Evolutionary conservation across 2,113 vertebrate species (phyloP), one percentile per base, ranked within the genome.

Genomic region (Oncorhynchus nerka): DNA sequence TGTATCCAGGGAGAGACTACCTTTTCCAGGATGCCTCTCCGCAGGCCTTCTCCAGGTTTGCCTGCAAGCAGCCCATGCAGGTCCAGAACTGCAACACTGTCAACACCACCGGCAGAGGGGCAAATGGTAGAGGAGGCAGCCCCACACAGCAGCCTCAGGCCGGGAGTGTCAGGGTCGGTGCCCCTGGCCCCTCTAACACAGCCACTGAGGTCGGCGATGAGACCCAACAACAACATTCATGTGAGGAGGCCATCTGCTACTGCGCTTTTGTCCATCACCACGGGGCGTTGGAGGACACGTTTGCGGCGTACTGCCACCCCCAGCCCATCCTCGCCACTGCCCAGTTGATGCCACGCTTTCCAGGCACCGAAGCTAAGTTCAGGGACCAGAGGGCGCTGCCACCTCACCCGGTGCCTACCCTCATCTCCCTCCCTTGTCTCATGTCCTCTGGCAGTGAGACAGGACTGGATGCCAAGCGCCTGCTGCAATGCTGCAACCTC

Each of bases 391-490:
- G 80, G 24, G 57, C 74, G 2, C 32, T 1, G 49, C 19, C 62
- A 0, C 72, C 87, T 13, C 80, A 91, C 62, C 85, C 88, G 68
- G 64, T 85, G n/a, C 71, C 88, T 4, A 86, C 88, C 65, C 85
- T 94, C 71, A 89, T 95, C 26, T 79, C 90, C 0, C 94, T 95
- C 64, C 95, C 95, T 61, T 95, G 94, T 26, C 91, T 97, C 61
- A 92, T 95, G 39, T 95, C 97, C 16, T 96, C 97, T 0, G 87
- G 97, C 75, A 97, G 97, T 34, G 96, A 97, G 78, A 94, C 97
- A 0, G 92, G 96, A 45, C 89, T 98, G 80, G 95, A 97, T 76
- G 89, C 91, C 75, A 95, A 94, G 70, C 93, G 81, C 51, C 84
- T 93, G 72, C 69, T 93, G 65, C 91, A 78, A 19, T 95, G 93